A percentile compares a stretch with the other conserved stretches of the same genome.
Conservation (phyloP, 2,113 vertebrate species). For the Origma solitaria region DNA sequence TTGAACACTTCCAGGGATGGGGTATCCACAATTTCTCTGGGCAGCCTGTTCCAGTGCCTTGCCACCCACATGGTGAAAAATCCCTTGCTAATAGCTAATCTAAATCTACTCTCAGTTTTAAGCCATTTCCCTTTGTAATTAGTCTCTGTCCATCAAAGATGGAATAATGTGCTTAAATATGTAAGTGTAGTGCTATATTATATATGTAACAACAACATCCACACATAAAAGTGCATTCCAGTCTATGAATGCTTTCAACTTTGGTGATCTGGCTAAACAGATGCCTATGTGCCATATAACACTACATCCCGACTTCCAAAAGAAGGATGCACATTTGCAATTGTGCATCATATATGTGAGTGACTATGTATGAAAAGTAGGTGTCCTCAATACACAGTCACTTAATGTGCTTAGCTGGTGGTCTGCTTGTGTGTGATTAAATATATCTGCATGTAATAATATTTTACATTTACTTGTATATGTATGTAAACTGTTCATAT, state of each 20-base stretch:
- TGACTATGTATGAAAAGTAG: not conserved
- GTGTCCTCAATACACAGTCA: not conserved
- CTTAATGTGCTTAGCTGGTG: not conserved
- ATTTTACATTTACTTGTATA: not conserved
- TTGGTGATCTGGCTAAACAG: not conserved
- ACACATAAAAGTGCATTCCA: not conserved
- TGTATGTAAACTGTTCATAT: not conserved
- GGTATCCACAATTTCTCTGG: not conserved
- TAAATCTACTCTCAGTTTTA: not conserved
- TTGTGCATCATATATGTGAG: not conserved
- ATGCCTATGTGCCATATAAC: not conserved
- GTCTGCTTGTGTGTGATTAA: not conserved
- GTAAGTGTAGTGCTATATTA: not conserved
- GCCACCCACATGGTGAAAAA: not conserved
- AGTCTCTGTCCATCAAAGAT: not conserved
- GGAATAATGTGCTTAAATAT: not conserved
- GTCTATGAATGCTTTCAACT: not conserved
- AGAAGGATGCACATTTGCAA: not conserved
- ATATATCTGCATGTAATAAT: not conserved
- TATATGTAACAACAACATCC: not conserved
- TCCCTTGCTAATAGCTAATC: not conserved
- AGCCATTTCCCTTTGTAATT: not conserved
- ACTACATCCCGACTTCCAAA: not conserved
- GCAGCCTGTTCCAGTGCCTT: not conserved
- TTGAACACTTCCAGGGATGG: not conserved